These are phyloP conservation scores for Blera fallax DNA, from an alignment of 2,888 invertebrate species.

Conservation along the genomic window DNA sequence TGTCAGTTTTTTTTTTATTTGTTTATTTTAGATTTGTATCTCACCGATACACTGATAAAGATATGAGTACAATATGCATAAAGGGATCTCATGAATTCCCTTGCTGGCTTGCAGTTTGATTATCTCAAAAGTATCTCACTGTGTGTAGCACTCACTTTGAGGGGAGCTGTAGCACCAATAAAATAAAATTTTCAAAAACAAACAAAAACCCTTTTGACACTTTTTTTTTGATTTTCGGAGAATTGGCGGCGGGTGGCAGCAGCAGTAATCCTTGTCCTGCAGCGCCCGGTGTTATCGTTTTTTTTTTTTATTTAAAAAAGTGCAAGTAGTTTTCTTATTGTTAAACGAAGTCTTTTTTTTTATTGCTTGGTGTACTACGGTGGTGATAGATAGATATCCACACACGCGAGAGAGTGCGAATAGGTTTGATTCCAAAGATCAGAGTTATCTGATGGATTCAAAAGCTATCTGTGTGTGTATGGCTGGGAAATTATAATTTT, in stretches of 20 bases:
- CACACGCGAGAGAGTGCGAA: slow-evolving; percentile 22
- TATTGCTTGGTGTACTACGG: neutral
- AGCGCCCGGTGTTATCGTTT: slow-evolving; percentile 13
- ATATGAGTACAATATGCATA: slow-evolving; percentile 7
- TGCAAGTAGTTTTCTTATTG: slow-evolving; percentile 18
- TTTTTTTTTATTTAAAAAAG: slow-evolving; percentile 1
- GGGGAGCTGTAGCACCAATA: slow-evolving; percentile 14
- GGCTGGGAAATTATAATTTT: neutral
- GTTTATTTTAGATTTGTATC: slow-evolving; percentile 25
- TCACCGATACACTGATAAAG: slow-evolving; percentile 17
- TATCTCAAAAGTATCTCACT: neutral
- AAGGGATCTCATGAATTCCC: slow-evolving; percentile 37
- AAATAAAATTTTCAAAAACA: neutral
- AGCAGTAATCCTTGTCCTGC: slow-evolving; percentile 54
- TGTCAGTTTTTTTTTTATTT: neutral
- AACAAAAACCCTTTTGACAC: neutral
- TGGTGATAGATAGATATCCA: slow-evolving; percentile 16
- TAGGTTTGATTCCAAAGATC: slow-evolving; percentile 25
- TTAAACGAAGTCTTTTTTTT: neutral
- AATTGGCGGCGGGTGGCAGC: slow-evolving; percentile 1
- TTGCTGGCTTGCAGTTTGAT: neutral
- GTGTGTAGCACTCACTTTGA: neutral
- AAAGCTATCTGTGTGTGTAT: slow-evolving; percentile 29
- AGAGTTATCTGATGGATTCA: slow-evolving; percentile 50
- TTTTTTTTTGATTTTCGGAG: neutral